Conservation (phyloP, 2,797 vertebrate genomes). For the Nannoperca australis region DNA sequence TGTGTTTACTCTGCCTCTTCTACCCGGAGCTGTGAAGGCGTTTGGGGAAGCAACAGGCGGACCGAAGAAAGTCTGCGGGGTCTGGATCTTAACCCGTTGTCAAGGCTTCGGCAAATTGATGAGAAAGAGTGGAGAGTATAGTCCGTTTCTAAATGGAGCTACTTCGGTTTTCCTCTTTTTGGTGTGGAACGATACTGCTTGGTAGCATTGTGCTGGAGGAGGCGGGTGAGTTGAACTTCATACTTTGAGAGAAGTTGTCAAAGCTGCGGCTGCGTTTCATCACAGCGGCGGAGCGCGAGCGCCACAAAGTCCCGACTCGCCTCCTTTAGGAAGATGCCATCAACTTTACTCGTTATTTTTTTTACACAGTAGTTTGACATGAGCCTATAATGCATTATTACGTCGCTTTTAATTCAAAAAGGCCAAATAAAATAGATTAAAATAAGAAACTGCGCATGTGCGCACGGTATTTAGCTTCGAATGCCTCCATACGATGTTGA, state of each 20-base stretch:
- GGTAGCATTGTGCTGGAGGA: slow-evolving; percentile 53
- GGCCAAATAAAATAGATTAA: neutral
- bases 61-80: slow-evolving; percentile 22
- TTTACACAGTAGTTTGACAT: neutral
- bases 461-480: neutral
- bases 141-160: slow-evolving; percentile 76
- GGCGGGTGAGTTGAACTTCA: slow-evolving; percentile 71
- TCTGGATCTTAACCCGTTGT: slow-evolving; percentile 44
- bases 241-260: slow-evolving; percentile 7
- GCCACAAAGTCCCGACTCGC: neutral
- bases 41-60: slow-evolving; percentile 56
- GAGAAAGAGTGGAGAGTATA: slow-evolving; percentile 54
- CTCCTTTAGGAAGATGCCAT: neutral
- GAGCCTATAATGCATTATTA: neutral
- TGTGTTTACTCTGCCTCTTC: slow-evolving; percentile 53
- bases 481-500: neutral
- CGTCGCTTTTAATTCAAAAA: neutral
- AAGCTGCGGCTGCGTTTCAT: neutral
- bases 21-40: slow-evolving; percentile 43
- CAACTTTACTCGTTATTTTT: neutral
- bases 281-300: neutral
- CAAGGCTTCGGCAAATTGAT: slow-evolving; percentile 64
- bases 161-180: slow-evolving; percentile 78
- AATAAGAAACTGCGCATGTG: neutral
- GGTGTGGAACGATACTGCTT: slow-evolving; percentile 76